Base-by-base conservation (phyloP, 2,888 invertebrate species). In the Tachina grossa region DNA sequence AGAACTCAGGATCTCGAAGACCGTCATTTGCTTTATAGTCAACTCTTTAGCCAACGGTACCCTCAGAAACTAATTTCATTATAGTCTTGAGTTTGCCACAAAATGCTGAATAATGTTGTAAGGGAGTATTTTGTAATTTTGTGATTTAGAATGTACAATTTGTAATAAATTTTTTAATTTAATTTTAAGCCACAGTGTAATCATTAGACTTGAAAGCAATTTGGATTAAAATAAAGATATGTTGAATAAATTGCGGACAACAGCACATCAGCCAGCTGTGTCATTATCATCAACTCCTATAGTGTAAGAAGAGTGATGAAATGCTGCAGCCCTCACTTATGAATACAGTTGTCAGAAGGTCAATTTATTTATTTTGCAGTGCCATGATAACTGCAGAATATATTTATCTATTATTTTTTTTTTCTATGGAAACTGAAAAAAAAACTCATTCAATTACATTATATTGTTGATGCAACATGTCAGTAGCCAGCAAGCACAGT, bases 391-490 rank as follows among this genome's bases (percentile, higher is more conserved):
- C 45, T 65, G 43, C 53, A n/a, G 13, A 31, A 16, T 39, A 39
- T 43, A 71, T 45, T 55, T 9, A 14, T 41, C 10, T 19, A 51
- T 69, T 49, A 6, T 39, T 66, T 51, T 71, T 51, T 71, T 57
- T 19, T 39, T 61, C n/a, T 51, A 39, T 5, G 16, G n/a, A 59
- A 68, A 43, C 4, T 57, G 9, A 43, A 47, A 51, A 51, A 53
- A 49, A 65, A 63, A 53, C 16, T 16, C 39, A 65, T 65, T 59
- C 63, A 77, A 77, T 83, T 83, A 77, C 51, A 10, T 65, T 59
- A 16, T 31, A 65, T 69, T 63, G 76, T 65, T 65, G 63, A 57
- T 77, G 65, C 57, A 77, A 47, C 76, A 77, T 82, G 82, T 83
- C 82, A 82, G 66, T 66, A 13, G 57, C 49, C 51, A 76, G n/a